A percentile compares a stretch with the other conserved stretches of the same genome.
These are phyloP conservation scores for Eustalomyia histrio DNA, from an alignment of 2,888 invertebrate species.

Conservation along the genomic window DNA sequence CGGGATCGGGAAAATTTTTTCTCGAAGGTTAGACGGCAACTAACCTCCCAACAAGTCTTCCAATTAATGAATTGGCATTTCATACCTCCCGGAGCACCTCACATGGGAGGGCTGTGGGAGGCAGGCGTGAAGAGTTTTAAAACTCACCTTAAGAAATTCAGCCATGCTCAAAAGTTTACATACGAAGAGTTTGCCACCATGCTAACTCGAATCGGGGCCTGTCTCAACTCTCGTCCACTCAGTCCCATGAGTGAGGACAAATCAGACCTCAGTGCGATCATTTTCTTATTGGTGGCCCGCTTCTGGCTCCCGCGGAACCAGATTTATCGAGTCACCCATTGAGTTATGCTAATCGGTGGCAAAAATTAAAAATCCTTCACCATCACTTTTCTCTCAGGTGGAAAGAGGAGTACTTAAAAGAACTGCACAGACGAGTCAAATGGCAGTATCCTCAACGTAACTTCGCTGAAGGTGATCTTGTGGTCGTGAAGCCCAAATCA, in stretches of 20 bases:
- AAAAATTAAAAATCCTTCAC: not conserved
- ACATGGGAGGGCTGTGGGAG: conserved; percentile 31
- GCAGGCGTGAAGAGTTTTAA: not conserved
- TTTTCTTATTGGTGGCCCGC: too few relatives aligned
- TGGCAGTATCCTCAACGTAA: not conserved
- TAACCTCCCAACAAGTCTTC: not conserved
- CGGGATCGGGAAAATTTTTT: conserved; percentile 7
- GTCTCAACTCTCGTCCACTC: too few relatives aligned
- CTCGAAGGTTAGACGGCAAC: not conserved
- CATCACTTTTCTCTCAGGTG: too few relatives aligned
- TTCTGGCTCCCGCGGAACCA: not conserved
- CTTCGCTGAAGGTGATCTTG: not conserved
- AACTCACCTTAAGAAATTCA: too few relatives aligned
- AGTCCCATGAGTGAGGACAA: too few relatives aligned
- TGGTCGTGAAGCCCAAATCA: not conserved
- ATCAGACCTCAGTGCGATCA: too few relatives aligned
- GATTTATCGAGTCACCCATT: not conserved
- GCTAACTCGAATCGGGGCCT: too few relatives aligned
- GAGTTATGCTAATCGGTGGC: not conserved
- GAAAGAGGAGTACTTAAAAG: too few relatives aligned
- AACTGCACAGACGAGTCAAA: too few relatives aligned
- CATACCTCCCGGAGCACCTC: conserved; percentile 22
- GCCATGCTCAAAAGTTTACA: too few relatives aligned
- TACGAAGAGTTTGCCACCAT: too few relatives aligned
- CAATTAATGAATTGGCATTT: not conserved